Evolutionary conservation across 2,888 invertebrate genomes (phyloP).

Genomic region (Rotaria macrura): DNA sequence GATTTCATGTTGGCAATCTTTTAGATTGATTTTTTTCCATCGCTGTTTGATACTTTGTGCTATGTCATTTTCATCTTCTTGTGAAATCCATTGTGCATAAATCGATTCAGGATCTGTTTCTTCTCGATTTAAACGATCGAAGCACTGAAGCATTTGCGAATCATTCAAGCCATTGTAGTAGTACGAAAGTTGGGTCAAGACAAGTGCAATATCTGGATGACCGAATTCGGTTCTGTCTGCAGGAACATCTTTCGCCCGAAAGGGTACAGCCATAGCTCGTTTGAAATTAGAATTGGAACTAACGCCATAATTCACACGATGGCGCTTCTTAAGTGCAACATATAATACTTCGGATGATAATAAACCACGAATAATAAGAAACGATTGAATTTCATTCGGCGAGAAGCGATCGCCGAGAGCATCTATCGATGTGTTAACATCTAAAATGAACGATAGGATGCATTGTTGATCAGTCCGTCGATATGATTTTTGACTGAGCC

Average conservation of each 20-base stretch:
- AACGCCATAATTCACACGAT: not conserved
- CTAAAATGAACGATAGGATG: not conserved
- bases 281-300: not conserved
- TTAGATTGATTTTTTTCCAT: not conserved
- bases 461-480: not conserved
- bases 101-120: not conserved
- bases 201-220: not conserved
- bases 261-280: not conserved
- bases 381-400: not conserved
- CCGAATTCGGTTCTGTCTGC: not conserved
- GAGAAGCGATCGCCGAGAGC: not conserved
- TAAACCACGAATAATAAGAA: not conserved
- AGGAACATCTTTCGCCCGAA: not conserved
- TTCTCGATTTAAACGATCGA: not conserved
- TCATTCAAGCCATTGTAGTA: not conserved
- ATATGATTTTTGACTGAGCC: not conserved
- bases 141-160: not conserved
- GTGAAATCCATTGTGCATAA: not conserved
- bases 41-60: not conserved
- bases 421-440: not conserved
- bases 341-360: not conserved
- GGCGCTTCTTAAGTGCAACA: not conserved
- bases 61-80: not conserved
- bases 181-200: not conserved
- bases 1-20: not conserved